Evolutionary conservation across 2,888 invertebrate genomes (phyloP), one percentile per base, ranked within the genome.

Genomic region (Tenthredo scrophulariae): DNA sequence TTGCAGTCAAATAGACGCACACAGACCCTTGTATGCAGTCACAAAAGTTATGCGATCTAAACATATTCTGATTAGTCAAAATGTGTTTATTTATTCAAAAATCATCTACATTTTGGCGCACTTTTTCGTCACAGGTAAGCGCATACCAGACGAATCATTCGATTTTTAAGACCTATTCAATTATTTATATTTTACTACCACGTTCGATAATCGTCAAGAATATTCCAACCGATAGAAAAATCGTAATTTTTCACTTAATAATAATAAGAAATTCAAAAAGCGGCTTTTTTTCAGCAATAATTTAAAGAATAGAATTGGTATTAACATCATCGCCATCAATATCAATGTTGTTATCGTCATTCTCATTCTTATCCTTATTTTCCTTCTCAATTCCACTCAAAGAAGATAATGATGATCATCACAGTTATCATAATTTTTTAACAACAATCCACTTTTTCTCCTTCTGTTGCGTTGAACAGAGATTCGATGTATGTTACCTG

Each of bases 401-500:
- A 54, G 7, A 54, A 7, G 6, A 54, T 54, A 5, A 54, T 54
- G n/a, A 54, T 18, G n/a, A 18, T 54, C 1, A 46, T 46, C 43
- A 13, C 6, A 6, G 54, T 54, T n/a, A 7, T 62, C 22, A 22
- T 15, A 22, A 62, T 22, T 13, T 26, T 13, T 3, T 2, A 10
- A 26, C 22, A 29, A 62, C 13, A 62, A 62, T 26, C 2, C 10
- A 22, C 10, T 7, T 18, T 26, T 18, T 1, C 2, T 15, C n/a
- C 26, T 26, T 62, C 26, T 62, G 7, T 62, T 26, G 3, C 26
- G 26, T 62, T 7, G 33, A 22, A 86, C 37, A 88, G 88, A 86
- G 75, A 84, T 85, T 3, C 77, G 85, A 54, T 86, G 88, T 84
- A 87, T 91, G 26, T 87, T 94, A 84, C 94, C 94, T 15, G 93